phyloP scores from a whole-genome alignment of 2,113 vertebrate species.

The Cyanoramphus novaezelandiae region DNA sequence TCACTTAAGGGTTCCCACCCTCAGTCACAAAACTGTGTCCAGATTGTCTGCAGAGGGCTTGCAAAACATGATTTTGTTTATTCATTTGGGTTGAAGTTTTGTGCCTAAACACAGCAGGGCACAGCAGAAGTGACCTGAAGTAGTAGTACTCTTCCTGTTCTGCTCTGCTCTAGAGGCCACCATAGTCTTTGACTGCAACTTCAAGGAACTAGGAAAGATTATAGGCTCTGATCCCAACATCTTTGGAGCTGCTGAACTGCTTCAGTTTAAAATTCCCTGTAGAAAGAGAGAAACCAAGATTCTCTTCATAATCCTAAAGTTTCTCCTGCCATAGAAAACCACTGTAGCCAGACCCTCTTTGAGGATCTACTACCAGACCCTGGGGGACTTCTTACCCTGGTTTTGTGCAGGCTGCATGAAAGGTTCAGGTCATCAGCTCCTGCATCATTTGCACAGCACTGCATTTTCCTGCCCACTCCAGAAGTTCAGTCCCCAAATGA shows the following conservation, averaged over 20 bases:
- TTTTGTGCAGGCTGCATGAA: not conserved
- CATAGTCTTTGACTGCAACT: not conserved
- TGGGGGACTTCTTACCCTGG: not conserved
- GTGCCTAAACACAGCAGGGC: not conserved
- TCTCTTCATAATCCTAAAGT: not conserved
- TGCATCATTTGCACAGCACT: not conserved
- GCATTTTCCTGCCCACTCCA: not conserved
- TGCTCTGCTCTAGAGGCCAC: not conserved
- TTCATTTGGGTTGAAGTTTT: not conserved
- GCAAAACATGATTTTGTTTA: not conserved
- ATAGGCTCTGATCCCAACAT: not conserved
- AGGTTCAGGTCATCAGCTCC: not conserved
- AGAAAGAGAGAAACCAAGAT: not conserved
- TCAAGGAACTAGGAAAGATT: not conserved
- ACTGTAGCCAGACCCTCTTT: not conserved
- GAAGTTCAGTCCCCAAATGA: not conserved
- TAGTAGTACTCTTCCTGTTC: not conserved
- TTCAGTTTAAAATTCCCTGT: not conserved
- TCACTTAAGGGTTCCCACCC: not conserved
- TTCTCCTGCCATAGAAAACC: not conserved
- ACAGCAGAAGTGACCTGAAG: not conserved
- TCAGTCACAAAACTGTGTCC: not conserved
- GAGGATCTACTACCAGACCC: not conserved
- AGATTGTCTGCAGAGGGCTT: not conserved
- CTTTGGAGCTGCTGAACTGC: not conserved